Percentiles rank a stretch among this genome's conserved stretches.
These are phyloP conservation scores for Drosophila insularis DNA, from an alignment of 1,140 invertebrate species.

Conservation along the genomic window DNA sequence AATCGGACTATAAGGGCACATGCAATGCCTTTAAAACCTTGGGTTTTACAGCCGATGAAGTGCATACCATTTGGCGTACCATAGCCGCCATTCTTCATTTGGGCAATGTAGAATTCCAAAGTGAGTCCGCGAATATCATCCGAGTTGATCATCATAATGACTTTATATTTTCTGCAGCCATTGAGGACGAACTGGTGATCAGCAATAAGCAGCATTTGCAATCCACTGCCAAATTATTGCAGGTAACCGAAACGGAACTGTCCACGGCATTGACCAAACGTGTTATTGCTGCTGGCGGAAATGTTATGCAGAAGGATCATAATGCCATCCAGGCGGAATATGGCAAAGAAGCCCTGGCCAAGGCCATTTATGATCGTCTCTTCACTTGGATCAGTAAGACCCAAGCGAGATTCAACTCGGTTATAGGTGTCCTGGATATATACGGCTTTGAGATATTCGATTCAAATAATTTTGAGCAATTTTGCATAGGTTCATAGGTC, in stretches of 20 bases:
- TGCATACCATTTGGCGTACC: conserved; percentile 95
- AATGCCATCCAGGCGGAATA: conserved; percentile 92
- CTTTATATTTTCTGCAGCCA: conserved; percentile 42
- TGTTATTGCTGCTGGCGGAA: conserved; percentile 95
- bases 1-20: conserved; percentile 90
- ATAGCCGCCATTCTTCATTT: conserved; percentile 95
- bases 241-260: conserved; percentile 89
- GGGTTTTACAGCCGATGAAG: conserved; percentile 90
- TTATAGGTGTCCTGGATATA: conserved; percentile 98
- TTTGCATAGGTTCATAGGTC: conserved; percentile 97
- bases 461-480: conserved; percentile 96
- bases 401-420: conserved; percentile 85
- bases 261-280: conserved; percentile 90
- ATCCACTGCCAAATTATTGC: conserved; percentile 87
- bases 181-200: conserved; percentile 88
- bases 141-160: not conserved
- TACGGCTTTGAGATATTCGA: conserved; percentile 99
- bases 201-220: conserved; percentile 85
- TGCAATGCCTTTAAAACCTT: conserved; percentile 92
- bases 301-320: conserved; percentile 96
- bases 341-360: conserved; percentile 96
- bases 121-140: conserved; percentile 24
- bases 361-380: conserved; percentile 95
- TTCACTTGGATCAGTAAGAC: conserved; percentile 91
- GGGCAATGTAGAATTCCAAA: conserved; percentile 85